These are phyloP conservation scores for Mirza zaza DNA, from an alignment of 2,113 vertebrate genomes.

Conservation along the genomic window DNA sequence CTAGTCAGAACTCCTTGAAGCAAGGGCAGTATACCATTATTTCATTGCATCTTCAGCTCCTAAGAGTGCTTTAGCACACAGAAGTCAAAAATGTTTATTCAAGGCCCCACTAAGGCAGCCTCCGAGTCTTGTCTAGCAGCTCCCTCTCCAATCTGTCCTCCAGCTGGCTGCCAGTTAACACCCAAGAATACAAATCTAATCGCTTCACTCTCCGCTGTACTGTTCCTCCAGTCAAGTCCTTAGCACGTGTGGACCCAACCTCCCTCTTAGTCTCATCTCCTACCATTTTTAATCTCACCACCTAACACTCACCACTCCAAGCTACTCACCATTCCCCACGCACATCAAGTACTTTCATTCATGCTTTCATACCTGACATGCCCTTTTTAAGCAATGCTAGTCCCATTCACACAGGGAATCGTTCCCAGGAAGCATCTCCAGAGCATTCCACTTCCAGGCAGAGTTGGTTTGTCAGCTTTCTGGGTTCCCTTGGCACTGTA, in stretches of 20 bases:
- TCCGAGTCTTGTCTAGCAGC: neutral
- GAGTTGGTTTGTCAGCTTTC: neutral
- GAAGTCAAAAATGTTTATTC: neutral
- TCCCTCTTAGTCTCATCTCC: neutral
- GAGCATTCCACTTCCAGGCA: neutral
- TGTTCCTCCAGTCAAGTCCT: neutral
- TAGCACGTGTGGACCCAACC: neutral
- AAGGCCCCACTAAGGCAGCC: neutral
- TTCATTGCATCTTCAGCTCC: neutral
- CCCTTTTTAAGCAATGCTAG: neutral
- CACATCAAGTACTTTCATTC: neutral
- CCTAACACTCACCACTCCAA: neutral
- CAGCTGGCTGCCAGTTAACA: neutral
- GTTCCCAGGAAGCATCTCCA: neutral
- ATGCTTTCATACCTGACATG: neutral
- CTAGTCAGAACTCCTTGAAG: neutral
- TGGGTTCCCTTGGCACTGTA: neutral
- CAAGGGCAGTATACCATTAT: neutral
- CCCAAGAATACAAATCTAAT: neutral
- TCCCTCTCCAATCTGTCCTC: neutral
- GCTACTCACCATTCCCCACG: neutral
- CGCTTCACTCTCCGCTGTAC: neutral
- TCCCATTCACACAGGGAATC: neutral
- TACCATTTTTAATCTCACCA: neutral
- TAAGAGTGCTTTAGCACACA: neutral